phyloP scores from a whole-genome alignment of 2,797 vertebrate species.

The Pteropus rufus region DNA sequence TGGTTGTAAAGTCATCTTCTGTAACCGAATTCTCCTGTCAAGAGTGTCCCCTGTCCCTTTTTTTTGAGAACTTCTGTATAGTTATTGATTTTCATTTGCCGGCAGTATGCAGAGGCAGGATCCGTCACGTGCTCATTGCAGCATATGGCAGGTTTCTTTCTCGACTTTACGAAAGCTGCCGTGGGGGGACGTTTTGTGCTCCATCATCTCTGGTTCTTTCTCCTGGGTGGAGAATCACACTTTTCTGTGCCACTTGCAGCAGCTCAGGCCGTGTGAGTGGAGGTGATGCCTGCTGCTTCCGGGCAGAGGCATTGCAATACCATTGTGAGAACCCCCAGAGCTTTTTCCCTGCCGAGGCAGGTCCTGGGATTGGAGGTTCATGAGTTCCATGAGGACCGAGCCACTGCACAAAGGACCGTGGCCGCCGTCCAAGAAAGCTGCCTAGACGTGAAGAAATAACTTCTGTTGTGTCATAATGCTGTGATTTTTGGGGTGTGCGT shows the following conservation, averaged over 20 bases:
- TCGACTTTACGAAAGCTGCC: neutral
- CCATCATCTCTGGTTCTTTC: neutral
- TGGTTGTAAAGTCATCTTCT: neutral
- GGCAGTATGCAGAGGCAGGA: neutral
- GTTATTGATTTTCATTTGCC: neutral
- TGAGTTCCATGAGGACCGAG: neutral
- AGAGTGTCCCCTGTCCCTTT: neutral
- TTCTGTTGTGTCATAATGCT: neutral
- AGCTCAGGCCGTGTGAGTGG: rapidly evolving
- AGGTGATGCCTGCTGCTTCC: neutral
- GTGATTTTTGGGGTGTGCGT: neutral
- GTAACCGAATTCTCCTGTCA: neutral
- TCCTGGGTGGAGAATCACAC: neutral
- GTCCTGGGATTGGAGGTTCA: neutral
- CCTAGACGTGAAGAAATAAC: rapidly evolving
- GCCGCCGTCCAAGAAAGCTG: neutral
- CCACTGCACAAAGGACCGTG: neutral
- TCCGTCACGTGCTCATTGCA: neutral
- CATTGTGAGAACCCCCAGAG: neutral
- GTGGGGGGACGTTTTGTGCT: neutral
- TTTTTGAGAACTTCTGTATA: neutral
- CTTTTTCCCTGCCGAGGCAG: neutral
- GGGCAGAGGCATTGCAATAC: rapidly evolving
- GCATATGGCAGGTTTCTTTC: neutral
- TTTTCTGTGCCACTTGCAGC: no score